Base-by-base conservation (phyloP, 2,888 invertebrate genomes). In the Ypsolopha sequella region DNA sequence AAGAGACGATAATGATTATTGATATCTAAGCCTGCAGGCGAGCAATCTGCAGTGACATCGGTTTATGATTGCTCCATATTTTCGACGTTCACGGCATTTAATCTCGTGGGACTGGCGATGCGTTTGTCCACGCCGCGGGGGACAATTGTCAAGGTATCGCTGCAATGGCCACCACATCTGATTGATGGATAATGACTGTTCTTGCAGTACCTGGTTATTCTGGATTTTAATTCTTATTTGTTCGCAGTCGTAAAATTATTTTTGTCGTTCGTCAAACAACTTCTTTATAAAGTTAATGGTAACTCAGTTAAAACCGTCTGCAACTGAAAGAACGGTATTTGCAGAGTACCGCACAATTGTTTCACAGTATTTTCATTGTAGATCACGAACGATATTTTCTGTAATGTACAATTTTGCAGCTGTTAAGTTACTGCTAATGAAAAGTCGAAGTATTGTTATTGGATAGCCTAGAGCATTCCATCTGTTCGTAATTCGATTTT, bases 341-440 rank as follows among this genome's bases (percentile, higher is more conserved):
- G n/a, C 11, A 1, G 11, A 45, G 45, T 34, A 34, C 44, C n/a
- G n/a, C 7, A 9, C 33, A 33, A 34, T 13, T 35, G 39, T 41
- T 48, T 45, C 7, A 41, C n/a, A 13, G 36, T 14, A 47, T 11
- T 35, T 41, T 53, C 36, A 14, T 41, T 41, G 11, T 38, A 36
- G 38, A 65, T 63, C 58, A 36, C 51, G 46, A 47, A 11, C 35
- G 35, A 10, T 46, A 33, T 46, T 51, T 66, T 63, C 62, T 61
- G 59, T 65, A 65, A 61, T 60, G 56, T 62, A 52, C 59, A 58
- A 64, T 67, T 68, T 47, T 65, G 61, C 60, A 60, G 57, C 58
- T 65, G 63, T 64, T 71, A 79, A 79, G 73, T 80, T 79, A 79
- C 68, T 80, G 77, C 74, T 76, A 80, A 79, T 79, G 76, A 75